Evolutionary conservation across 1,140 invertebrate species (phyloP), one percentile per base, ranked within the genome.

Genomic region (Pseudomyrmex pallidus): DNA sequence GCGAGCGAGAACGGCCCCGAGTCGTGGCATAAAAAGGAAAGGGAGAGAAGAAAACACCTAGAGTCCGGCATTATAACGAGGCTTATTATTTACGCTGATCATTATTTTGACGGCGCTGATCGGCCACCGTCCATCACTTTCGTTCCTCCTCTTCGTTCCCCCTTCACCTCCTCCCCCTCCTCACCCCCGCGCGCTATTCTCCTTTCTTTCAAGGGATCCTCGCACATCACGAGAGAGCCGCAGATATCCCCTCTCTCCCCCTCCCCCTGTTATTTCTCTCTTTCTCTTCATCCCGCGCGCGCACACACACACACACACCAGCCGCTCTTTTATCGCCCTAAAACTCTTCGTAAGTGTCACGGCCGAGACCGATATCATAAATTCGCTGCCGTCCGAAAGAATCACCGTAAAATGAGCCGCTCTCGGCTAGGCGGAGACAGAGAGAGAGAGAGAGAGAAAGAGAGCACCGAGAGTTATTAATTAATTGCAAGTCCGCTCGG

Each of bases 81-180:
- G 82, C 91, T 93, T 92, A 93, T 93, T 92, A 93, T 92, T 92
- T 92, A 92, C 91, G 92, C 90, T 89, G 91, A 92, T 92, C 90
- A 92, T 93, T 92, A 93, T 93, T 93, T 91, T 92, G 91, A 93
- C 91, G 92, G 91, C 90, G 91, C 89, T 92, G 92, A 93, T 93
- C 91, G 91, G 91, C 90, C 92, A 92, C 91, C 92, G 92, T 93
- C 92, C 91, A 92, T 93, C 92, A 92, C 91, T 89, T 89, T 89
- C 87, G 84, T 89, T 89, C 85, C 88, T 89, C 87, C 85, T 85
- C 83, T 74, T 85, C 70, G 74, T 66, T 77, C 74, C 66, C 73
- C 76, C 35, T 35, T 7, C n/a, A n/a, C n/a, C n/a, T 35, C 35
- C 35, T 3, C 35, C 25, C 25, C 25, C 0, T 3, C 5, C 35